phyloP scores from a whole-genome alignment of 2,888 invertebrate genomes.

The Venustoraphidia nigricollis region DNA sequence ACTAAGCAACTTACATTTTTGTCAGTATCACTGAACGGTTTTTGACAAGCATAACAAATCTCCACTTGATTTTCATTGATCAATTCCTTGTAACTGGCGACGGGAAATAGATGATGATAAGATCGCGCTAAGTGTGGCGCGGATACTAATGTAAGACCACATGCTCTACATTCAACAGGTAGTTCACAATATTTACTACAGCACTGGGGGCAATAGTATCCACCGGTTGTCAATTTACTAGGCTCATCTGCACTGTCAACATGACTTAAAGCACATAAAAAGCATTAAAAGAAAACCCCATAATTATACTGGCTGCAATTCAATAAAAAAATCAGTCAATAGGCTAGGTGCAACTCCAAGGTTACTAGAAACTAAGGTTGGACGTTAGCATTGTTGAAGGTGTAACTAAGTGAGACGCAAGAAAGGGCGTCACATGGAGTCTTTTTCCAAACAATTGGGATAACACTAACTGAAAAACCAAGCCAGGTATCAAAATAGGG shows the following conservation, averaged over 20 bases:
- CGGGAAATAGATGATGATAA: conserved; percentile 93
- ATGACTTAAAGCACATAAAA: conserved; percentile 41
- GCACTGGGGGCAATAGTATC: conserved; percentile 90
- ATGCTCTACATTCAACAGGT: conserved; percentile 91
- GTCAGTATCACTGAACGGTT: conserved; percentile 46
- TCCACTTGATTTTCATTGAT: conserved; percentile 39
- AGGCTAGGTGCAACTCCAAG: no score
- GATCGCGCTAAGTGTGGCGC: conserved; percentile 96
- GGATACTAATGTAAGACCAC: conserved; percentile 89
- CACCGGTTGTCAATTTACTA: conserved; percentile 54
- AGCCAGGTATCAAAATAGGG: no score
- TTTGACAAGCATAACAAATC: conserved; percentile 62
- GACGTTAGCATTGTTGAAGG: no score
- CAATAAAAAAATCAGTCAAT: no score
- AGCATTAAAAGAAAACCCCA: conserved; percentile 4
- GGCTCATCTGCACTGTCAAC: conserved; percentile 57
- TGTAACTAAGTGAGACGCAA: no score
- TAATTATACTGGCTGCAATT: no score
- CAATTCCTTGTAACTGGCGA: conserved; percentile 68
- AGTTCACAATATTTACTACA: conserved; percentile 95
- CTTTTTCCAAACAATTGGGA: no score
- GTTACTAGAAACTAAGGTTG: no score
- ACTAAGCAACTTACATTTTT: conserved; percentile 52
- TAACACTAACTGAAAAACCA: no score
- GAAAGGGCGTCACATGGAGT: no score